These are phyloP conservation scores for Polymixis lichenea DNA, from an alignment of 2,888 invertebrate species.

Conservation along the genomic window DNA sequence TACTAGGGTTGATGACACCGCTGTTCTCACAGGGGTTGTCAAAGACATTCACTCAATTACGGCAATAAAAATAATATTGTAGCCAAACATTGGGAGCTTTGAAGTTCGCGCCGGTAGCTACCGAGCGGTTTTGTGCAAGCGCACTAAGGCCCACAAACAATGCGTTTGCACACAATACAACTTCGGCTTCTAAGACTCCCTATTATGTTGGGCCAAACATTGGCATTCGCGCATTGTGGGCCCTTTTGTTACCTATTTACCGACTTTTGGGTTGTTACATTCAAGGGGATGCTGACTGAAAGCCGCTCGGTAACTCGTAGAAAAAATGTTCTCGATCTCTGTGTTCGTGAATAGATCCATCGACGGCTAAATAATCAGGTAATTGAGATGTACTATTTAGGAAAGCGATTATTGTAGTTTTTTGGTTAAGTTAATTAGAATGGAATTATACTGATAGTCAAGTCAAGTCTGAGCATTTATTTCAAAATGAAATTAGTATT, in stretches of 20 bases:
- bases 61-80: slow-evolving; percentile 89
- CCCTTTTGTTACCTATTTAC: slow-evolving; percentile 88
- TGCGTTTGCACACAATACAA: slow-evolving; percentile 81
- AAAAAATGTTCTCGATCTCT: slow-evolving; percentile 79
- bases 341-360: slow-evolving; percentile 75
- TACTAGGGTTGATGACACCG: slow-evolving; percentile 72
- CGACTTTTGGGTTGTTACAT: slow-evolving; percentile 88
- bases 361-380: slow-evolving; percentile 76
- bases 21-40: slow-evolving; percentile 73
- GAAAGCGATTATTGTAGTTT: slow-evolving; percentile 50
- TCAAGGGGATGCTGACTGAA: slow-evolving; percentile 79
- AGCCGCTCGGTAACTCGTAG: slow-evolving; percentile 67
- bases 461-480: no score
- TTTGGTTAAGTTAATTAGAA: slow-evolving; percentile 68
- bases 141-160: slow-evolving; percentile 77
- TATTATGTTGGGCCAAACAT: slow-evolving; percentile 89
- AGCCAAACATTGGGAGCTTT: slow-evolving; percentile 85
- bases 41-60: slow-evolving; percentile 84
- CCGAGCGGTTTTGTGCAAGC: slow-evolving; percentile 89
- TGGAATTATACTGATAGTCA: slow-evolving; percentile 16
- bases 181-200: slow-evolving; percentile 83
- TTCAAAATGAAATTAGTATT: no score
- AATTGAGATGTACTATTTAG: slow-evolving; percentile 68
- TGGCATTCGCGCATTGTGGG: slow-evolving; percentile 87
- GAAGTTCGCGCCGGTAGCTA: slow-evolving; percentile 84